Conservation (phyloP, 2,113 vertebrate species). For the Isurus oxyrinchus region DNA sequence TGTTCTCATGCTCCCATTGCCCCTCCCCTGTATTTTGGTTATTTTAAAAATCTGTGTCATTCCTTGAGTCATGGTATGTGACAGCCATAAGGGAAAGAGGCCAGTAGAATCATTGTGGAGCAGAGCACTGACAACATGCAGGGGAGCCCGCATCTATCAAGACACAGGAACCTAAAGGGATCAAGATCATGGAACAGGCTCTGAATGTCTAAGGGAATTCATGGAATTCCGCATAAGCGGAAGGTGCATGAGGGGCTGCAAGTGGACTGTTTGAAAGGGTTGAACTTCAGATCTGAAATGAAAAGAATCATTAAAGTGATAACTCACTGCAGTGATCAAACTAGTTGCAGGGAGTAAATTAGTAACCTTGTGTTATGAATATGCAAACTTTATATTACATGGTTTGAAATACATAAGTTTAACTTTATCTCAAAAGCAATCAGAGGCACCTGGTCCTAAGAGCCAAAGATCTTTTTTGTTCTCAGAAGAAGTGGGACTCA, state of each 20-base stretch:
- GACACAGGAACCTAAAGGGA: background rate
- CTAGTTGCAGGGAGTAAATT: background rate
- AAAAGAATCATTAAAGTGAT: background rate
- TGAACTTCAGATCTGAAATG: background rate
- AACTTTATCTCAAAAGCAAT: background rate
- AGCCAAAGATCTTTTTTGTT: background rate
- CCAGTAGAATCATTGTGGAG: background rate
- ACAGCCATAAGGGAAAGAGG: conserved; percentile 5
- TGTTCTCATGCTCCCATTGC: background rate
- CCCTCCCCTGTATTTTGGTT: background rate
- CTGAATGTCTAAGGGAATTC: background rate
- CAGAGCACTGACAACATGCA: background rate
- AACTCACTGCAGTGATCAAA: background rate
- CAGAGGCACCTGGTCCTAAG: background rate
- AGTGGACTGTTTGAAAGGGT: background rate
- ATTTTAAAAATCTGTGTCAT: background rate
- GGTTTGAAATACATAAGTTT: background rate
- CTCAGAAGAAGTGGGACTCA: background rate
- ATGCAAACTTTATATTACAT: background rate
- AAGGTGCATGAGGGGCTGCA: background rate
- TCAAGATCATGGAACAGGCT: background rate
- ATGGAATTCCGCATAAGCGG: background rate
- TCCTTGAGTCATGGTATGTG: background rate
- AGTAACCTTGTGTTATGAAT: background rate
- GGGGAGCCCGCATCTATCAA: background rate